phyloP scores from a whole-genome alignment of 2,888 invertebrate species.

The Argyresthia goedartella region DNA sequence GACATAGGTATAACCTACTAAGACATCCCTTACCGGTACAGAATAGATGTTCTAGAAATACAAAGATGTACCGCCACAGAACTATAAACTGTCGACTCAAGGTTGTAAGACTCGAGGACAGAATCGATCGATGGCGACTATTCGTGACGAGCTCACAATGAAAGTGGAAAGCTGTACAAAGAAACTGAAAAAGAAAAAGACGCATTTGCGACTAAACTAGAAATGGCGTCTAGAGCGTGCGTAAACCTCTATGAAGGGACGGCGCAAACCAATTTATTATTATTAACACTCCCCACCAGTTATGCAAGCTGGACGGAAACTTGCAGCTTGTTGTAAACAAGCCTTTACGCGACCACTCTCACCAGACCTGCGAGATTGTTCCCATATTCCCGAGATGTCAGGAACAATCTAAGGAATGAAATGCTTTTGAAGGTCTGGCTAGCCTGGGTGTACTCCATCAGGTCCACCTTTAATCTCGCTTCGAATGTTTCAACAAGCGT shows the following conservation, averaged over 20 bases:
- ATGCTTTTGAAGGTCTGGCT: constrained; percentile 22
- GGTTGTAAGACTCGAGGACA: too few relatives aligned
- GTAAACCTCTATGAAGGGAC: constrained; percentile 1
- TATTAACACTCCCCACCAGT: constrained; percentile 67
- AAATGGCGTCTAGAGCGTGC: background rate
- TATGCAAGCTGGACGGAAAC: constrained; percentile 66
- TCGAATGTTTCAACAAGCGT: constrained; percentile 61
- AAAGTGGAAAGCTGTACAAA: too few relatives aligned
- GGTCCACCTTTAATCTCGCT: constrained; percentile 61
- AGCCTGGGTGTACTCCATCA: constrained; percentile 29
- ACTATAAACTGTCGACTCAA: too few relatives aligned
- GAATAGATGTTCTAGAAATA: too few relatives aligned
- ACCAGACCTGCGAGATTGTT: background rate
- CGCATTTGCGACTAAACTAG: too few relatives aligned
- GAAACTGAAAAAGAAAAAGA: too few relatives aligned
- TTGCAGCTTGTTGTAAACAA: constrained; percentile 65
- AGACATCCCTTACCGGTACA: too few relatives aligned
- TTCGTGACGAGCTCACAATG: too few relatives aligned
- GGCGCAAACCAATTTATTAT: constrained; percentile 57
- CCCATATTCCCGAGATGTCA: background rate
- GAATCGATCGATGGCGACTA: too few relatives aligned
- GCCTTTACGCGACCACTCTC: constrained; percentile 41
- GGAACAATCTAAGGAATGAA: background rate
- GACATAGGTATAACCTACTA: too few relatives aligned
- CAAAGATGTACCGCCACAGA: too few relatives aligned